Evolutionary conservation across 2,113 vertebrate species (phyloP).

Genomic region (Alces alces): DNA sequence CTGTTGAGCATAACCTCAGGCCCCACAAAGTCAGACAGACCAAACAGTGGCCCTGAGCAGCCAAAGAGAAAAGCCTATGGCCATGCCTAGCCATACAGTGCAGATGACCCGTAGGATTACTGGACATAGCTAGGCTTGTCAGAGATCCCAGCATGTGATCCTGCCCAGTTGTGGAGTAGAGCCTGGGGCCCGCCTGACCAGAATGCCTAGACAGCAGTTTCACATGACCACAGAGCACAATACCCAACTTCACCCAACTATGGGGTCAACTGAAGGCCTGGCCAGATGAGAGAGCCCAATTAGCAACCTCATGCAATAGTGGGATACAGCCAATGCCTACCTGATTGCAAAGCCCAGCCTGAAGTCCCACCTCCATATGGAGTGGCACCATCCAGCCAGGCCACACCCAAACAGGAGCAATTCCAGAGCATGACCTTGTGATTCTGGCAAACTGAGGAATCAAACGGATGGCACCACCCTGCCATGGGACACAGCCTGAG

Average conservation of each 20-base stretch:
- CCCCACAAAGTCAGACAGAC: background rate
- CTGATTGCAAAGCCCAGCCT: background rate
- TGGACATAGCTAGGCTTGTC: background rate
- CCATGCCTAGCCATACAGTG: background rate
- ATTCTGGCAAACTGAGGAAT: background rate
- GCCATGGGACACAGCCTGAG: background rate
- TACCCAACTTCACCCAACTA: background rate
- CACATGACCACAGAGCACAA: background rate
- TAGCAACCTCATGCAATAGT: background rate
- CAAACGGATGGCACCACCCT: background rate
- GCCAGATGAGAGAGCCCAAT: background rate
- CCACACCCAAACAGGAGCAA: background rate
- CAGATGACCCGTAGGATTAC: too few species aligned
- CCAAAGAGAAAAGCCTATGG: background rate
- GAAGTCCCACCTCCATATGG: background rate
- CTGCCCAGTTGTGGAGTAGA: background rate
- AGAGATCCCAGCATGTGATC: background rate
- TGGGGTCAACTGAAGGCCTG: background rate
- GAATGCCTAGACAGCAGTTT: too few species aligned
- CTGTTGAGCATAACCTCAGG: background rate
- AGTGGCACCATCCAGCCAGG: background rate
- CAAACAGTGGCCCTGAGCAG: background rate
- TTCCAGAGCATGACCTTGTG: background rate
- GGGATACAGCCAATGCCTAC: background rate
- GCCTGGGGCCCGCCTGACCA: background rate